Conservation (phyloP, 1,140 invertebrate species). For the Drosophila willistoni region DNA sequence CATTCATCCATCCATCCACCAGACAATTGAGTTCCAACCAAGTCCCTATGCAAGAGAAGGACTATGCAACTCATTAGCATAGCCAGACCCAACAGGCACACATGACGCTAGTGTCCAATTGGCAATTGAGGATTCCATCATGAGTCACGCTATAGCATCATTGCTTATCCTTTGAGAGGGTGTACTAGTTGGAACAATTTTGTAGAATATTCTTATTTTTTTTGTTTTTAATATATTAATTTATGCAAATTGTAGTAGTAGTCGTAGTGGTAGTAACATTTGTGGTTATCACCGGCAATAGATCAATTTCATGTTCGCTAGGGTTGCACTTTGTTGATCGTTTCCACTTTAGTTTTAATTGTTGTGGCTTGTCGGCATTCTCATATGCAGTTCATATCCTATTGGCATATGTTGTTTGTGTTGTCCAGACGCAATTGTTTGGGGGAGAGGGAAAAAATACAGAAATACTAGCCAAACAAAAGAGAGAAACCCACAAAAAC, state of each 20-base stretch:
- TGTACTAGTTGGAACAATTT: conserved; percentile 54
- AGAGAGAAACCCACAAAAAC: conserved; percentile 15
- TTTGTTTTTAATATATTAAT: conserved; percentile 69
- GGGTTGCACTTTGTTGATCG: conserved; percentile 75
- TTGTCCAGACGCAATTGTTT: conserved; percentile 48
- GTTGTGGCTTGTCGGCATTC: conserved; percentile 71
- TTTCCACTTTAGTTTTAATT: conserved; percentile 82
- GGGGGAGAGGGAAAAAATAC: neutral
- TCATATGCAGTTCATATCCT: conserved; percentile 22
- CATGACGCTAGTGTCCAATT: conserved; percentile 68
- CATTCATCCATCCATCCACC: conserved; percentile 33
- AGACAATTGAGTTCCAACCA: conserved; percentile 16
- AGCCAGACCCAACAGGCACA: conserved; percentile 34
- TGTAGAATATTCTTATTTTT: neutral
- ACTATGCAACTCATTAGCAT: conserved; percentile 53
- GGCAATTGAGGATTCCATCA: conserved; percentile 53
- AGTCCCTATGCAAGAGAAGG: neutral
- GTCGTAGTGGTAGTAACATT: conserved; percentile 38
- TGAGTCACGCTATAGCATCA: conserved; percentile 70
- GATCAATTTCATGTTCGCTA: conserved; percentile 54
- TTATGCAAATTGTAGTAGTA: conserved; percentile 69
- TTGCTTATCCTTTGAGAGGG: conserved; percentile 52
- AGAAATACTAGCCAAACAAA: neutral
- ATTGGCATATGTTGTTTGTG: conserved; percentile 43
- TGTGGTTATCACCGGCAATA: conserved; percentile 53